Base-by-base conservation (phyloP, 2,113 vertebrate species). In the Centropus unirufus region DNA sequence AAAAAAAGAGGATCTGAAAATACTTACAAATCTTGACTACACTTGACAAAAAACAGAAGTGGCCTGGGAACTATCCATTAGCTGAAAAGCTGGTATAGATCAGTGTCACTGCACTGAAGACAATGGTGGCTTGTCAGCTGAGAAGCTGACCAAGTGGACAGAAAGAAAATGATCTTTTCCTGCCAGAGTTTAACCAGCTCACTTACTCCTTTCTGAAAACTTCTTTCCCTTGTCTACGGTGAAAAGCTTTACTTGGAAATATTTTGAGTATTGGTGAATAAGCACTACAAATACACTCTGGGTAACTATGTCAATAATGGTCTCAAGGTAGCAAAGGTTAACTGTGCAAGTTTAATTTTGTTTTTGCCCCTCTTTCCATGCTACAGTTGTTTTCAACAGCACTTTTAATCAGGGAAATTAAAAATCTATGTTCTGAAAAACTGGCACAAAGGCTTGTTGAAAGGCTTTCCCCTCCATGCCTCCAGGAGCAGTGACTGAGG, bases 11-110 rank as follows among this genome's bases (percentile, higher is more conserved):
- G 3, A 32, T 20, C 42, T 80, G 63, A 95, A 96, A 94, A 95
- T 94, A 94, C 81, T 89, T 91, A 78, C n/a, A 91, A 55, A 92
- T 88, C 85, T 91, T 90, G 90, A 95, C 61, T 90, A 83, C 32
- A 80, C 32, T 92, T 95, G 93, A 96, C 82, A 94, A 96, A 96
- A 94, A 83, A 0, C 95, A 97, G 92, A 96, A 95, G 51, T 40
- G 54, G 84, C 72, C 90, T 94, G 85, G 91, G 82, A 94, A 81
- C 63, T 77, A 91, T 83, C 85, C 75, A 90, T 90, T 95, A 95
- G 64, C 92, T 90, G 90, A 93, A 95, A 94, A 92, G 94, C 90
- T 96, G 94, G 93, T 94, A 90, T 83, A 92, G 95, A 96, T 96
- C 94, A 96, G 78, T 81, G 87, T 96, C 82, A 89, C 59, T 88